A percentile compares a stretch with the other conserved stretches of the same genome.
Evolutionary conservation across 2,888 invertebrate species (phyloP).

Genomic region (Pollenia griseotomentosa): DNA sequence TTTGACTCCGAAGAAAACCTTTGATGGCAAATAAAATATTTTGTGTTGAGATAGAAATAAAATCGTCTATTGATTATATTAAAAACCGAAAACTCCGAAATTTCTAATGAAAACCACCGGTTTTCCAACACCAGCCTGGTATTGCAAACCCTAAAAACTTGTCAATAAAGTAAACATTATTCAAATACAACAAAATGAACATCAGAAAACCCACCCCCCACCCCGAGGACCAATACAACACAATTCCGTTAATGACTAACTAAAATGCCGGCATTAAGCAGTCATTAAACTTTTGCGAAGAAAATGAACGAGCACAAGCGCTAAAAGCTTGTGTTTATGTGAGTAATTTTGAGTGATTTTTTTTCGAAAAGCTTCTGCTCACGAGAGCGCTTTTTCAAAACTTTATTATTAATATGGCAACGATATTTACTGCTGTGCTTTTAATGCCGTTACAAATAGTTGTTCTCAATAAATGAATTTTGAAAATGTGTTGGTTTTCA

Average conservation of each 20-base stretch:
- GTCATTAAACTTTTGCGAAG: conserved; percentile 65
- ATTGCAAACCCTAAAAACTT: background rate
- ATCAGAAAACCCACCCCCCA: background rate
- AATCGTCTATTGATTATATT: too few relatives aligned
- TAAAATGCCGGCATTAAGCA: conserved; percentile 66
- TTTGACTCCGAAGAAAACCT: too few relatives aligned
- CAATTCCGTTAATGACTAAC: conserved; percentile 14
- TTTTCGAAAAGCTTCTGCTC: conserved; percentile 54
- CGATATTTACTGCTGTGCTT: conserved; percentile 19
- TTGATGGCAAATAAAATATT: too few relatives aligned
- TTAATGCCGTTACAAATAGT: conserved; percentile 57
- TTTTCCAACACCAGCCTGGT: too few relatives aligned
- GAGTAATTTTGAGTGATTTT: background rate
- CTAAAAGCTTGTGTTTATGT: conserved; percentile 46
- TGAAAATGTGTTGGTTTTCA: background rate
- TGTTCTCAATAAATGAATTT: conserved; percentile 15
- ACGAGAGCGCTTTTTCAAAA: conserved; percentile 37
- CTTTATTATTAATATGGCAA: conserved; percentile 62
- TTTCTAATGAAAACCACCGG: too few relatives aligned
- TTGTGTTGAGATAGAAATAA: too few relatives aligned
- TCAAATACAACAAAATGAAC: conserved; percentile 3
- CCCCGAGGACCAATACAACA: background rate
- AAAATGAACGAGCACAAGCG: background rate
- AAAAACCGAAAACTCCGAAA: too few relatives aligned
- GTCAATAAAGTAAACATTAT: background rate